Percentiles rank a stretch among this genome's conserved stretches.
Evolutionary conservation across 2,888 invertebrate species (phyloP).

Genomic region (Hoplodrina blanda): DNA sequence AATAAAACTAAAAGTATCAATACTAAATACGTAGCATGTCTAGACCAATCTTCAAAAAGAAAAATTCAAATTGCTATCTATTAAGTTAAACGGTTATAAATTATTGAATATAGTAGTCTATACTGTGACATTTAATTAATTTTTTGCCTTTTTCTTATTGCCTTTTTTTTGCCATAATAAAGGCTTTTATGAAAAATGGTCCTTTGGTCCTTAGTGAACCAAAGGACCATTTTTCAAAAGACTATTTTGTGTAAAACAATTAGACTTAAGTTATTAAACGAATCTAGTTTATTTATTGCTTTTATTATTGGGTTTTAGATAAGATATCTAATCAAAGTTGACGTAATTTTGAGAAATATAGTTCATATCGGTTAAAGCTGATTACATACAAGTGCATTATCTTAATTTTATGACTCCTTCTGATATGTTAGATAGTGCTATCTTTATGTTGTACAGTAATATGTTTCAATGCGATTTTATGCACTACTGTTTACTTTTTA

Average conservation of each 20-base stretch:
- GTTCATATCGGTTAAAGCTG: slow-evolving; percentile 28
- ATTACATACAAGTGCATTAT: slow-evolving; percentile 62
- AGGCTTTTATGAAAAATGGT: not conserved
- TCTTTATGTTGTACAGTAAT: slow-evolving; percentile 7
- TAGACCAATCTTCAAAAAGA: slow-evolving; percentile 17
- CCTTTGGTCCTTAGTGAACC: not conserved
- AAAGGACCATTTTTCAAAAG: not conserved
- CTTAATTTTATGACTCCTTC: slow-evolving; percentile 38
- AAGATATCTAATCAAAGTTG: slow-evolving; percentile 41
- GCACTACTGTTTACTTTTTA: slow-evolving; percentile 23
- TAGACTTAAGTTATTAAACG: not conserved
- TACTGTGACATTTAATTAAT: slow-evolving; percentile 9
- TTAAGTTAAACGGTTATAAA: slow-evolving; percentile 27
- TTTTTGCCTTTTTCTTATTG: not conserved
- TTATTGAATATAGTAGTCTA: slow-evolving; percentile 15
- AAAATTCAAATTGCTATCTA: slow-evolving; percentile 24
- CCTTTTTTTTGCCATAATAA: not conserved
- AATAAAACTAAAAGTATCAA: slow-evolving; percentile 1
- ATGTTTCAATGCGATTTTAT: slow-evolving; percentile 14
- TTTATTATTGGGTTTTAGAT: not conserved
- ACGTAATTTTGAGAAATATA: slow-evolving; percentile 32
- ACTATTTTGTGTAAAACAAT: not conserved
- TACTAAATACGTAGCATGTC: slow-evolving; percentile 29
- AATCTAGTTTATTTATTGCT: slow-evolving; percentile 4
- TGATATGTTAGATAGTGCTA: slow-evolving; percentile 50